A percentile compares a stretch with the other conserved stretches of the same genome.
Evolutionary conservation across 2,888 invertebrate species (phyloP).

Genomic region (Masnerella sp.): DNA sequence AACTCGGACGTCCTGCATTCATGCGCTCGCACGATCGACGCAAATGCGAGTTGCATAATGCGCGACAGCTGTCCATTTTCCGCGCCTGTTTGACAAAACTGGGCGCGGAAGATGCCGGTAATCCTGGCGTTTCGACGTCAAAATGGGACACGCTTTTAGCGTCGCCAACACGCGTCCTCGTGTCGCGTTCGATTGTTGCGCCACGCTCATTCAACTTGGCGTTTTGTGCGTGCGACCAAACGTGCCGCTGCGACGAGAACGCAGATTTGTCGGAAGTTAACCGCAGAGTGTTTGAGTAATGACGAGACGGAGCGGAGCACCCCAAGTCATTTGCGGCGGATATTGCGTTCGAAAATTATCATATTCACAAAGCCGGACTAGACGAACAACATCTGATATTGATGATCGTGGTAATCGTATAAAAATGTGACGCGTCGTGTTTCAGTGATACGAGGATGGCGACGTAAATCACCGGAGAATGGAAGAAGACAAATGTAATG

Average conservation of each 20-base stretch:
- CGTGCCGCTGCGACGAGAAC: constrained; percentile 40
- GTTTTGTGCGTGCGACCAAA: constrained; percentile 35
- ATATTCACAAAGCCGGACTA: constrained; percentile 35
- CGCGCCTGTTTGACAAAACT: constrained; percentile 23
- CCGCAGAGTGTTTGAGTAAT: constrained; percentile 51
- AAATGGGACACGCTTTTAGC: constrained; percentile 31
- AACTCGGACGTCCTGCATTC: constrained; percentile 67
- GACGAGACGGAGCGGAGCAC: constrained; percentile 15
- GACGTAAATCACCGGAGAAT: constrained; percentile 37
- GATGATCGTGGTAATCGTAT: constrained; percentile 43
- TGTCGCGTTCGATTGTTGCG: constrained; percentile 36
- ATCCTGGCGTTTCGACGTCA: constrained; percentile 15
- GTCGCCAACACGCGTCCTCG: constrained; percentile 31
- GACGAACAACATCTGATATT: constrained; percentile 44
- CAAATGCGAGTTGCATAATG: constrained; percentile 68
- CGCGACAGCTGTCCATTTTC: constrained; percentile 53
- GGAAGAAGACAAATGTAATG: constrained; percentile 39
- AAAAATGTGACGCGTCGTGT: constrained; percentile 32
- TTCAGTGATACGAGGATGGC: constrained; percentile 16
- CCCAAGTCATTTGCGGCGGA: constrained; percentile 39
- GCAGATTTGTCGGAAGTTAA: constrained; percentile 51
- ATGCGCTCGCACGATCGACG: constrained; percentile 68
- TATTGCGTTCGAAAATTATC: constrained; percentile 36
- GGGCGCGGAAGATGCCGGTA: constrained; percentile 28
- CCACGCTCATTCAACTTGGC: constrained; percentile 36